Evolutionary conservation across 2,888 invertebrate genomes (phyloP), one percentile per base, ranked within the genome.

Genomic region (Pyrochroa serraticornis): DNA sequence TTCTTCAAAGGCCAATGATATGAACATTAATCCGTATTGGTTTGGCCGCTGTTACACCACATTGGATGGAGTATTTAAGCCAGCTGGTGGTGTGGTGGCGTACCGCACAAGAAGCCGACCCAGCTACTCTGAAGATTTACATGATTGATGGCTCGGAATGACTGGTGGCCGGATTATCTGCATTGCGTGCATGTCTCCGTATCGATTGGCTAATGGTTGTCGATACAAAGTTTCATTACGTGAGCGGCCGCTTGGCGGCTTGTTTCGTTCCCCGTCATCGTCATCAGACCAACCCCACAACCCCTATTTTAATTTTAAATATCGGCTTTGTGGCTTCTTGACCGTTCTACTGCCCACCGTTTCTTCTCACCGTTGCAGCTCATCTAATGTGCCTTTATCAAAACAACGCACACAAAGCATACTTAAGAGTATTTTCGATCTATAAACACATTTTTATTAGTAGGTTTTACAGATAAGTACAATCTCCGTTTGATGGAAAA

Each of bases 81-180:
- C 55, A 55, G 34, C 54, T 54, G 58, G 49, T 44, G 58, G 58
- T 47, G 43, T 31, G 36, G 43, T 39, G 31, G 39, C 46, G 54
- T 30, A 49, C 50, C 55, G 43, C 60, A 51, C 55, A 60, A 60
- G 60, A 60, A 60, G 55, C 55, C 59, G 44, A 51, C 47, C 42
- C 30, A 51, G 51, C 51, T 37, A 52, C 71, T 70, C 66, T 65
- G 62, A 70, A 72, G 73, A 75, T 74, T 74, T 74, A 71, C 75
- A 75, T 75, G 75, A 75, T 75, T 75, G 75, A 75, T 75, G 74
- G 71, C 70, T 65, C 65, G 63, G 69, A 72, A 73, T 73, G 72
- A 75, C 71, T 74, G 67, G 66, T 71, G 69, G 70, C 66, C 58
- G 72, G 73, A 75, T 75, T 75, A 74, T 75, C 75, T 72, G 74